Evolutionary conservation across 2,888 invertebrate species (phyloP).

Genomic region (Hypomecis punctinalis): DNA sequence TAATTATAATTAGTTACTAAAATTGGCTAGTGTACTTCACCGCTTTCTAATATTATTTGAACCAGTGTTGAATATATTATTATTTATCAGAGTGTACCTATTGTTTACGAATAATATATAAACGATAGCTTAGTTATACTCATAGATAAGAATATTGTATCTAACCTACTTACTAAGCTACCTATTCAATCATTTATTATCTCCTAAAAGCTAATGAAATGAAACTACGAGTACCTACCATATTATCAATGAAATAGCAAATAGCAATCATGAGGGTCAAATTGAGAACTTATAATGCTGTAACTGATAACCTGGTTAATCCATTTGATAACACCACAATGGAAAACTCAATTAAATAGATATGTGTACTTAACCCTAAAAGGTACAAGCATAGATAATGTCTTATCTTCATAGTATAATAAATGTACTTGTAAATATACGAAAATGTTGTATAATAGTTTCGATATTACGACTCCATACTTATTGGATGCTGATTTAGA

Average conservation of each 20-base stretch:
- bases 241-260: background rate
- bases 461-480: too few species aligned
- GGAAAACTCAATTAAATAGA: background rate
- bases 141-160: too few species aligned
- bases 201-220: background rate
- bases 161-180: background rate
- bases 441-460: too few species aligned
- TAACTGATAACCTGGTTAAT: conserved; percentile 14
- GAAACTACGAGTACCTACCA: background rate
- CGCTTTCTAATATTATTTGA: too few species aligned
- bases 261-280: conserved; percentile 1
- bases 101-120: too few species aligned
- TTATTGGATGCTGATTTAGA: too few species aligned
- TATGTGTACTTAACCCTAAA: background rate
- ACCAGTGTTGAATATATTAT: too few species aligned
- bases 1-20: too few species aligned
- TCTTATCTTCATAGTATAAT: background rate
- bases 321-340: background rate
- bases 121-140: too few species aligned
- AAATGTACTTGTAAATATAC: too few species aligned
- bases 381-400: background rate
- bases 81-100: too few species aligned
- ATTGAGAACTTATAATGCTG: conserved; percentile 4
- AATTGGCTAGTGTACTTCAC: too few species aligned
- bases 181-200: background rate